Percentiles rank a stretch among this genome's conserved stretches.
Conservation (phyloP, 2,797 vertebrate genomes). For the Gallirallus australis region DNA sequence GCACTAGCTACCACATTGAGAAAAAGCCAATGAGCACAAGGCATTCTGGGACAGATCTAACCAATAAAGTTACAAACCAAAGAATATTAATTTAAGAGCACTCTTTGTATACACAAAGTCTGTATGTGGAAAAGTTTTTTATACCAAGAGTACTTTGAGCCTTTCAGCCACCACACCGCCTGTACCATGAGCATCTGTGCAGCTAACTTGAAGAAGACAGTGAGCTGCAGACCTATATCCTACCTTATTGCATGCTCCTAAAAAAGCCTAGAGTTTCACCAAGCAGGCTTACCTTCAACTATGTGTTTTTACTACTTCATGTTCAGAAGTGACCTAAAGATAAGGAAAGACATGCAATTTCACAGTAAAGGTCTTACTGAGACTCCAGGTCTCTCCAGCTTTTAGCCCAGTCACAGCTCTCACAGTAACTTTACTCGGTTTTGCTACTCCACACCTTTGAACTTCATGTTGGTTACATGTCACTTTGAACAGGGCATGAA, state of each 20-base stretch:
- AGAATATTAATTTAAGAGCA: neutral
- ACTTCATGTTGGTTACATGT: neutral
- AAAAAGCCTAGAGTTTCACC: neutral
- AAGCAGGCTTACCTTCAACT: neutral
- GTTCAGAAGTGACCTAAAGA: neutral
- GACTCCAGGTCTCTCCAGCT: neutral
- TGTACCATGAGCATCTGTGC: neutral
- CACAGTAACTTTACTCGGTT: neutral
- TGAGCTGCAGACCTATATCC: neutral
- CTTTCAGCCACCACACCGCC: neutral
- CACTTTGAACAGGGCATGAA: neutral
- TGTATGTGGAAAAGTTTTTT: neutral
- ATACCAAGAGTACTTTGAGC: neutral
- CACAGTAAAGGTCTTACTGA: neutral
- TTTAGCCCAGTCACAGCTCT: neutral
- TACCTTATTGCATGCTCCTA: neutral
- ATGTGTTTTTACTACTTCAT: neutral
- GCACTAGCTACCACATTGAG: fast-evolving
- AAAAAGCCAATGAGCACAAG: neutral
- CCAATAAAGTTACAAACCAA: neutral
- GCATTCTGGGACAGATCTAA: neutral
- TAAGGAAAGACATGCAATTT: neutral
- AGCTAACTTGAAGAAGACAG: neutral
- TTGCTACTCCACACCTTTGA: neutral
- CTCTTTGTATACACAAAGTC: neutral